A percentile compares a stretch with the other conserved stretches of the same genome.
Conservation (phyloP, 2,888 invertebrate genomes). For the Myopa tessellatipennis region DNA sequence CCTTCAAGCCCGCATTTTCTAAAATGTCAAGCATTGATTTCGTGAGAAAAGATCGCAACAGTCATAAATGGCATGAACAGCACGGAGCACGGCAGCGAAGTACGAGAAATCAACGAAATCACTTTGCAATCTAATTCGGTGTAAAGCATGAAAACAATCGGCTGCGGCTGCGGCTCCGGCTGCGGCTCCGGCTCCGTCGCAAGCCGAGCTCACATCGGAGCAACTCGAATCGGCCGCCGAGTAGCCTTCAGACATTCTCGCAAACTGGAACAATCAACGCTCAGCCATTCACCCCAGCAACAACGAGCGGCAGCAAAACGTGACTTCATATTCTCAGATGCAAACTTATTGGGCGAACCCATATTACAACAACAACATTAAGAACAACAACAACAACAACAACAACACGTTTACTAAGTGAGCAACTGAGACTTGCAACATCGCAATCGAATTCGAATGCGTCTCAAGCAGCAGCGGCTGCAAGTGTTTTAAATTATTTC, state of each 20-base stretch:
- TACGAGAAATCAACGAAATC: conserved; percentile 2
- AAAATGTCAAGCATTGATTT: conserved; percentile 37
- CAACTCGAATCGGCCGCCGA: not conserved
- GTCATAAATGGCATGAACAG: conserved; percentile 30
- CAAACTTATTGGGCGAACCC: conserved; percentile 6
- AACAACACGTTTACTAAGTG: not conserved
- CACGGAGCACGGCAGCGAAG: not conserved
- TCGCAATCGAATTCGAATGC: conserved; percentile 21
- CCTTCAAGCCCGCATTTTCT: conserved; percentile 27
- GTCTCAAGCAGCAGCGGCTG: conserved; percentile 13
- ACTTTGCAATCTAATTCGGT: conserved; percentile 27
- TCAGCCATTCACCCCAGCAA: conserved; percentile 48
- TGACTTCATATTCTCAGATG: conserved; percentile 23
- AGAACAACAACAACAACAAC: conserved; percentile 15
- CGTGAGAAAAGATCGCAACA: conserved; percentile 38
- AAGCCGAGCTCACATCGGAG: not conserved
- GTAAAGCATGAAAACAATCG: not conserved
- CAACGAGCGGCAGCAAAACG: conserved; percentile 18
- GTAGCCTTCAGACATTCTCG: conserved; percentile 50
- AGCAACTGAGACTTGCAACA: not conserved
- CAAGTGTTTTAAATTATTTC: conserved; percentile 1
- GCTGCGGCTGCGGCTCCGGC: not conserved
- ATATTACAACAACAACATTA: conserved; percentile 10
- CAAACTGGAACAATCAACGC: conserved; percentile 50
- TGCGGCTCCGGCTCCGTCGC: not conserved